Conservation (phyloP, 2,113 vertebrate species). For the Antechinus flavipes region DNA sequence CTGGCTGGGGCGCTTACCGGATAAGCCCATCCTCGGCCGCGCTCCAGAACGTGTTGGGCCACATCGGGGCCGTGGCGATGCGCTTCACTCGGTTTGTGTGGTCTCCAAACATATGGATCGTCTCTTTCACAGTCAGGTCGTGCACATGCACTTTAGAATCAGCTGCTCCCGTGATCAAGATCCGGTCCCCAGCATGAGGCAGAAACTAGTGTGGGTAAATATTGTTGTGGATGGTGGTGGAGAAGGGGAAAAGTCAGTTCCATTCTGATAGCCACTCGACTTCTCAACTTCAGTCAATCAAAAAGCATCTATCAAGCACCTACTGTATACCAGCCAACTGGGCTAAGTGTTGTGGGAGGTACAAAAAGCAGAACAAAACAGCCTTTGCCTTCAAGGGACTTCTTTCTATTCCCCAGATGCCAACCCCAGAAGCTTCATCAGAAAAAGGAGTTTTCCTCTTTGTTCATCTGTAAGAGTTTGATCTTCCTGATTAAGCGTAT, state of each 20-base stretch:
- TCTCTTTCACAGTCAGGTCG: slow-evolving; percentile 96
- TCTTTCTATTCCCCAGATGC: background rate
- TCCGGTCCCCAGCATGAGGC: slow-evolving; percentile 95
- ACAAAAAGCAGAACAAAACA: background rate
- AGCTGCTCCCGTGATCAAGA: slow-evolving; percentile 96
- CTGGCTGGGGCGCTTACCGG: slow-evolving; percentile 84
- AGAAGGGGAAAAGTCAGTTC: background rate
- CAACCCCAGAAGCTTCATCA: background rate
- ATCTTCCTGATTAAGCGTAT: background rate
- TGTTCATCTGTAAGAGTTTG: background rate
- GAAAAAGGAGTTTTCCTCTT: background rate
- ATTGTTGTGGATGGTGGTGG: slow-evolving; percentile 28
- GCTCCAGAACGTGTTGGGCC: slow-evolving; percentile 99
- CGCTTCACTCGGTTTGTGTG: slow-evolving; percentile 98
- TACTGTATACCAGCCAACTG: background rate
- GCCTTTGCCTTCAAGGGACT: background rate
- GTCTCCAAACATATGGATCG: slow-evolving; percentile 98
- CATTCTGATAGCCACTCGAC: background rate
- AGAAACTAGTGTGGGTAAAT: slow-evolving; percentile 89
- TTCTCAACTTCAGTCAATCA: background rate
- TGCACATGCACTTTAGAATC: slow-evolving; percentile 99
- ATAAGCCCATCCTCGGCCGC: slow-evolving; percentile 97
- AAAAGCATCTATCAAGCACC: background rate
- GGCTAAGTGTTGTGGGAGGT: background rate
- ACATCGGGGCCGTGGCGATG: slow-evolving; percentile 98